A percentile compares a stretch with the other conserved stretches of the same genome.
Conservation (phyloP, 2,113 vertebrate genomes). For the Camelus bactrianus region DNA sequence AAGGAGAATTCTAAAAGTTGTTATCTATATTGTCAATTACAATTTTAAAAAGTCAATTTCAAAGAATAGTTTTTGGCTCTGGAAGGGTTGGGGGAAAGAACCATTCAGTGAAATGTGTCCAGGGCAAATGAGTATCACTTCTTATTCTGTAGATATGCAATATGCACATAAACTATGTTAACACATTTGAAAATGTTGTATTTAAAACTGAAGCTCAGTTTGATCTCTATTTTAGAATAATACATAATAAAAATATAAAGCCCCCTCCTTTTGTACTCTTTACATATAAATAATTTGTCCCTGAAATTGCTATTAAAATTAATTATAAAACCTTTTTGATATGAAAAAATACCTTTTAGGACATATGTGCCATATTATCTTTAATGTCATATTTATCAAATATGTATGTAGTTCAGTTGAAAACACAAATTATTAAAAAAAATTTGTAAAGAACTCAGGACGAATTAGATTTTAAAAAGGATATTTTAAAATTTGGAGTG, state of each 20-base stretch:
- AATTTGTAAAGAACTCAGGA: neutral
- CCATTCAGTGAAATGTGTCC: neutral
- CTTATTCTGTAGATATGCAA: neutral
- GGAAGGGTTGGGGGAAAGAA: neutral
- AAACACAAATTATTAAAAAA: neutral
- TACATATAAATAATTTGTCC: neutral
- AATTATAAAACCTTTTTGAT: neutral
- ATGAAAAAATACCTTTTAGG: neutral
- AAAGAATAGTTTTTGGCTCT: neutral
- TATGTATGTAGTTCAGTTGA: neutral
- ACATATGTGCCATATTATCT: neutral
- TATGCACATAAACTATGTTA: neutral
- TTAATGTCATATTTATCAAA: neutral
- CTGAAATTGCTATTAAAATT: neutral
- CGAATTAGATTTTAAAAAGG: neutral
- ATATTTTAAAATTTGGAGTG: neutral
- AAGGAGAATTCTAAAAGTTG: neutral
- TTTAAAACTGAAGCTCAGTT: neutral
- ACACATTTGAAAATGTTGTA: neutral
- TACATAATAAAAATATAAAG: constrained; percentile 6
- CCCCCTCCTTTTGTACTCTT: neutral
- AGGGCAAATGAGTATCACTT: neutral
- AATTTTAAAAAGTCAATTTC: neutral
- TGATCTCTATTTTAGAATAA: neutral
- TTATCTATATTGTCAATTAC: neutral